Base-by-base conservation (phyloP, 2,113 vertebrate genomes). In the Mugil cephalus region DNA sequence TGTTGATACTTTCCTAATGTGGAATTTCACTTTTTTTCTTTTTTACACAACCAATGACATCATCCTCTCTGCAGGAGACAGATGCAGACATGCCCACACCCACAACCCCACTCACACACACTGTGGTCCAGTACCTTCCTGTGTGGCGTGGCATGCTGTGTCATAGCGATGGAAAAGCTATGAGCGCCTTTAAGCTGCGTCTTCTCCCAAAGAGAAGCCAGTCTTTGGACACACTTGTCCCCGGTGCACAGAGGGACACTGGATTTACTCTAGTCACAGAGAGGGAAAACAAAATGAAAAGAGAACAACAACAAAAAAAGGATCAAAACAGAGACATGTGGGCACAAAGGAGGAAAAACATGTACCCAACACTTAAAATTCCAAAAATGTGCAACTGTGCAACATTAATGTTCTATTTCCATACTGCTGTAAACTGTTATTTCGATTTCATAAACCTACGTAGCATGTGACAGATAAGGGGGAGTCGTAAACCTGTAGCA, bases 81-180 rank as follows among this genome's bases (percentile, higher is more conserved):
- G 62, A 75, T 43, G 12, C 8, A 1, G 8, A 59, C 52, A 59
- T 71, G n/a, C 21, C 11, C 7, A 40, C 17, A 52, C 10, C 38
- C 65, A 63, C n/a, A 15, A 15, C 45, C 18, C 10, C 18, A 11
- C 7, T 24, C 43, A 42, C n/a, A 68, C 17, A 69, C 55, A 61
- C 17, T 13, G 10, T 47, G 24, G n/a, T 45, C 13, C 58, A 45
- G 42, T 92, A 98, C 97, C 96, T 97, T 98, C 70, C 95, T 95
- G 65, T 93, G 95, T 1, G 93, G 96, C 74, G 97, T 95, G 0
- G 89, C 91, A 35, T 91, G 93, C 69, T 97, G 95, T 8, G 94
- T 94, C 92, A 99, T 95, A 69, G 96, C 95, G n/a, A 93, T 87
- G 79, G 96, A 95, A 47, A 99, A 98, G 87, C 95, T 96, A 85